phyloP scores from a whole-genome alignment of 2,888 invertebrate genomes.

The Aspidiotus rigidus region DNA sequence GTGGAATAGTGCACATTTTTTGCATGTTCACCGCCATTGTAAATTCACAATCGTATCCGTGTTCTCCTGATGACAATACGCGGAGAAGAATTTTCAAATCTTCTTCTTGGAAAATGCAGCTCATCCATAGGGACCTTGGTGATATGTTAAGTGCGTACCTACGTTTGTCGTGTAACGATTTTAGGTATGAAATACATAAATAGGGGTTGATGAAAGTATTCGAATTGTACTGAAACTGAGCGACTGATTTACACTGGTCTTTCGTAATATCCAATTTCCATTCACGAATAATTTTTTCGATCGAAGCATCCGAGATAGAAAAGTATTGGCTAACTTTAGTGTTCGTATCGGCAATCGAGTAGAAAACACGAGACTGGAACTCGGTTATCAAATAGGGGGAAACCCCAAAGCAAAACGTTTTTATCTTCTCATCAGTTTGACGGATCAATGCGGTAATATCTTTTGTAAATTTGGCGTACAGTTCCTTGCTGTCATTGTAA shows the following conservation, averaged over 20 bases:
- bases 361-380: neutral
- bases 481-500: neutral
- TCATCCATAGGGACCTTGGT: too few species aligned
- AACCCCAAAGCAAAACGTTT: constrained; percentile 10
- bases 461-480: neutral
- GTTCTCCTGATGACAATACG: too few species aligned
- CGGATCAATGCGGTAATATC: neutral
- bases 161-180: too few species aligned
- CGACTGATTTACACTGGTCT: neutral
- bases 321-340: neutral
- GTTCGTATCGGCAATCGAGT: neutral
- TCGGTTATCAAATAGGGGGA: constrained; percentile 9
- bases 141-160: too few species aligned
- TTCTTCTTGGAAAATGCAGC: too few species aligned
- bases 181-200: too few species aligned
- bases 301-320: neutral
- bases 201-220: neutral
- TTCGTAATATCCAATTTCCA: neutral
- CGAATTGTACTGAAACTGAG: neutral
- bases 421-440: neutral
- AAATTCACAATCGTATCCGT: too few species aligned
- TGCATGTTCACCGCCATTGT: too few species aligned
- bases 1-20: too few species aligned
- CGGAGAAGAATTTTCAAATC: too few species aligned
- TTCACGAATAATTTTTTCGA: neutral